Percentiles rank a stretch among this genome's conserved stretches.
phyloP scores from a whole-genome alignment of 2,113 vertebrate genomes.

The Hucho hucho region DNA sequence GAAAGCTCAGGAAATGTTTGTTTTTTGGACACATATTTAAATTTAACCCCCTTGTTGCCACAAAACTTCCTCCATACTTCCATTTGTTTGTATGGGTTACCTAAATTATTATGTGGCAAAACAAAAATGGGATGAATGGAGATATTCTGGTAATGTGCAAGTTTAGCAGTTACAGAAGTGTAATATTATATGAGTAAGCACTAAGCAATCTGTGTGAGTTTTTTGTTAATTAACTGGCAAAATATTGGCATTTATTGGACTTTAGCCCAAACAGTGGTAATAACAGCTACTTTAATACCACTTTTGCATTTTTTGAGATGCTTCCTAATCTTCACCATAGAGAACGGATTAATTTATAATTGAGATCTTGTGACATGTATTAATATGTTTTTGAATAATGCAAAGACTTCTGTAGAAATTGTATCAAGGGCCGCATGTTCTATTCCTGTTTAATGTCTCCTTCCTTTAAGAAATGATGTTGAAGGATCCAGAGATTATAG shows the following conservation, averaged over 20 bases:
- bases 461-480: constrained; percentile 38
- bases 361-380: constrained; percentile 45
- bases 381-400: constrained; percentile 60
- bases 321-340: neutral
- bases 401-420: constrained; percentile 42
- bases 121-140: neutral
- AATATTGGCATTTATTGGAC: too few species aligned
- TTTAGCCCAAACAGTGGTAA: neutral
- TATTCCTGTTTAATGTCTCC: constrained; percentile 42
- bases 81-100: too few species aligned
- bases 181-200: too few species aligned
- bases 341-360: constrained; percentile 40
- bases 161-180: too few species aligned
- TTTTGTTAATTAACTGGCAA: too few species aligned
- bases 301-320: neutral
- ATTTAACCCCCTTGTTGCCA: too few species aligned
- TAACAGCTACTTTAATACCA: neutral
- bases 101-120: neutral
- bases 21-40: too few species aligned
- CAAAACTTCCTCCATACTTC: too few species aligned
- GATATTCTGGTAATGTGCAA: neutral
- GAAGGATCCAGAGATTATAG: constrained; percentile 29
- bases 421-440: constrained; percentile 45
- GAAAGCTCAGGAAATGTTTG: too few species aligned
- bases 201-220: too few species aligned